A percentile compares a stretch with the other conserved stretches of the same genome.
These are phyloP conservation scores for Cabera pusaria DNA, from an alignment of 2,888 invertebrate species.

Conservation along the genomic window DNA sequence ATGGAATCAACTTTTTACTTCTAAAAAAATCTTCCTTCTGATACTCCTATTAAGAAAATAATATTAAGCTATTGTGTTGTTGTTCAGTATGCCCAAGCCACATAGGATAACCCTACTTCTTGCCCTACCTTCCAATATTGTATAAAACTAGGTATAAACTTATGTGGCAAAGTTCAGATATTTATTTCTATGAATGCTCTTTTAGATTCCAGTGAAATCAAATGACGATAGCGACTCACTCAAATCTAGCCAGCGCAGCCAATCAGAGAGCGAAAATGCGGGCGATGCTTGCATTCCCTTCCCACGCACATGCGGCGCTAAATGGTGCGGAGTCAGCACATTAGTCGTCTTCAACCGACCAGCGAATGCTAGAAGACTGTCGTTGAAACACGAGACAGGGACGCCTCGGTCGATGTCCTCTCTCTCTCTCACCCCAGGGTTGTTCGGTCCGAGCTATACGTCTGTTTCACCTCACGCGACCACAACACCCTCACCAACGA, in stretches of 20 bases:
- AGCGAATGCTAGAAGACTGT: slow-evolving; percentile 86
- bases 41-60: too few relatives aligned
- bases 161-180: too few relatives aligned
- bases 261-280: slow-evolving; percentile 76
- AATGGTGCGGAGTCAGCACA: slow-evolving; percentile 94
- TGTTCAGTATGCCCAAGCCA: too few relatives aligned
- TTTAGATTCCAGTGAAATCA: slow-evolving; percentile 81
- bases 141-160: too few relatives aligned
- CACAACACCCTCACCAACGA: slow-evolving; percentile 78
- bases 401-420: slow-evolving; percentile 87
- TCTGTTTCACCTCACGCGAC: slow-evolving; percentile 77
- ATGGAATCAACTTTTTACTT: too few relatives aligned
- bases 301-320: slow-evolving; percentile 96
- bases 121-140: too few relatives aligned
- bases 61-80: too few relatives aligned
- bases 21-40: too few relatives aligned
- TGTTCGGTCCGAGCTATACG: slow-evolving; percentile 62
- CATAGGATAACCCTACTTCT: too few relatives aligned
- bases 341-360: slow-evolving; percentile 94
- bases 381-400: slow-evolving; percentile 86
- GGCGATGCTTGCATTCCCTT: slow-evolving; percentile 95
- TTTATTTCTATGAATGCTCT: too few relatives aligned
- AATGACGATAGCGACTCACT: slow-evolving; percentile 78
- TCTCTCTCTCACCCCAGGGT: slow-evolving; percentile 60
- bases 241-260: slow-evolving; percentile 74